Evolutionary conservation across 1,140 invertebrate species (phyloP).

Genomic region (Zaprionus tsacasi): DNA sequence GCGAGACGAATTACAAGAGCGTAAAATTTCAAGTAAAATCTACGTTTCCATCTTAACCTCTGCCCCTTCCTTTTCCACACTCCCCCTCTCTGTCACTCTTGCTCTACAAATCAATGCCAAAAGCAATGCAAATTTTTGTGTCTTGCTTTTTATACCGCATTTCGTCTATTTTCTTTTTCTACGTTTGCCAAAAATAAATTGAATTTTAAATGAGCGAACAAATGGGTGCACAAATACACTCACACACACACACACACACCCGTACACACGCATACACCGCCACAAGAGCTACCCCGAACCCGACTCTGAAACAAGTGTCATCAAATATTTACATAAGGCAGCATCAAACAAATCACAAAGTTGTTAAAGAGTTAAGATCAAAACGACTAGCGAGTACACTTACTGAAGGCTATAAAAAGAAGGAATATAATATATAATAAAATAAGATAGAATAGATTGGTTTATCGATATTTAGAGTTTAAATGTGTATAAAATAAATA

Average conservation of each 20-base stretch:
- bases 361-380: constrained; percentile 28
- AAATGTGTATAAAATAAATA: too few relatives aligned
- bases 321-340: constrained; percentile 71
- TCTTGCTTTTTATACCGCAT: constrained; percentile 8
- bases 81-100: constrained; percentile 13
- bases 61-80: neutral
- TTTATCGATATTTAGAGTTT: too few relatives aligned
- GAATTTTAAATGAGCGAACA: constrained; percentile 70
- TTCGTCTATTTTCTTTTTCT: constrained; percentile 18
- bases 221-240: constrained; percentile 22
- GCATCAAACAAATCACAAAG: constrained; percentile 49
- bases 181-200: constrained; percentile 67
- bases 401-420: neutral
- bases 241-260: neutral
- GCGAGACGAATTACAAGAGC: constrained; percentile 61
- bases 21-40: constrained; percentile 9
- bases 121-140: constrained; percentile 67
- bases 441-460: neutral
- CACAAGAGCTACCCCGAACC: neutral
- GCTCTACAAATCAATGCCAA: constrained; percentile 71
- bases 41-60: constrained; percentile 9
- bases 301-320: constrained; percentile 42
- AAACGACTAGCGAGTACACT: constrained; percentile 14
- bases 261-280: neutral
- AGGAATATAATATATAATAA: too few relatives aligned